These are phyloP conservation scores for Caenorhabditis uteleia DNA, from an alignment of 2,888 invertebrate genomes.

Conservation along the genomic window DNA sequence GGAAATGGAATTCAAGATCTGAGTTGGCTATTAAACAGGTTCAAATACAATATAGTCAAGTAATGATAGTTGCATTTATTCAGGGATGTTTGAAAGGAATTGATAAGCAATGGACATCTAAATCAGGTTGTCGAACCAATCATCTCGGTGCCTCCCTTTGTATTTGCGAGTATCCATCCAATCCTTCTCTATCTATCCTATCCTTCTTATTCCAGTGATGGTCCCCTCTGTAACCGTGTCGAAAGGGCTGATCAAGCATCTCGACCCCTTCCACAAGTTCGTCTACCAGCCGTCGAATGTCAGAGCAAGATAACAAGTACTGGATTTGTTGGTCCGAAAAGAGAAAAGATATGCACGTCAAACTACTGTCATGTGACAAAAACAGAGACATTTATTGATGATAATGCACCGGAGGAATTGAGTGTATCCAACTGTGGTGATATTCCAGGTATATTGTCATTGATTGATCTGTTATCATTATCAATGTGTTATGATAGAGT, in stretches of 20 bases:
- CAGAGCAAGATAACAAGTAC: constrained; percentile 43
- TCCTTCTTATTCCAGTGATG: constrained; percentile 25
- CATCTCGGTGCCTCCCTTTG: constrained; percentile 55
- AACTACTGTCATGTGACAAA: constrained; percentile 59
- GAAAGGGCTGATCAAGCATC: constrained; percentile 41
- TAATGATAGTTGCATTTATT: neutral
- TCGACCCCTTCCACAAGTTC: constrained; percentile 37
- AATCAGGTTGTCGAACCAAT: constrained; percentile 56
- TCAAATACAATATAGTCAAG: neutral
- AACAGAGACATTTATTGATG: constrained; percentile 48
- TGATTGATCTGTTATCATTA: neutral
- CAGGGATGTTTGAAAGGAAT: constrained; percentile 56
- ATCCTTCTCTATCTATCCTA: neutral
- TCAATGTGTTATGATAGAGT: no score
- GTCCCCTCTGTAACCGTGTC: constrained; percentile 38
- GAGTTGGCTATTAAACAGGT: constrained; percentile 44
- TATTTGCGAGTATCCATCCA: constrained; percentile 51
- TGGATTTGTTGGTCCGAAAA: constrained; percentile 29
- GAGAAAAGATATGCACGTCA: constrained; percentile 46
- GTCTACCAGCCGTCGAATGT: constrained; percentile 46
- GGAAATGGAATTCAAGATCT: constrained; percentile 46
- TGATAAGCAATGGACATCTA: constrained; percentile 44
- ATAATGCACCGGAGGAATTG: constrained; percentile 27
- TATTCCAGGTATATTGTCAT: constrained; percentile 14
- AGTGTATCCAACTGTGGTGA: constrained; percentile 50